phyloP scores from a whole-genome alignment of 2,797 vertebrate genomes.

The Schizothorax lantsangensis region DNA sequence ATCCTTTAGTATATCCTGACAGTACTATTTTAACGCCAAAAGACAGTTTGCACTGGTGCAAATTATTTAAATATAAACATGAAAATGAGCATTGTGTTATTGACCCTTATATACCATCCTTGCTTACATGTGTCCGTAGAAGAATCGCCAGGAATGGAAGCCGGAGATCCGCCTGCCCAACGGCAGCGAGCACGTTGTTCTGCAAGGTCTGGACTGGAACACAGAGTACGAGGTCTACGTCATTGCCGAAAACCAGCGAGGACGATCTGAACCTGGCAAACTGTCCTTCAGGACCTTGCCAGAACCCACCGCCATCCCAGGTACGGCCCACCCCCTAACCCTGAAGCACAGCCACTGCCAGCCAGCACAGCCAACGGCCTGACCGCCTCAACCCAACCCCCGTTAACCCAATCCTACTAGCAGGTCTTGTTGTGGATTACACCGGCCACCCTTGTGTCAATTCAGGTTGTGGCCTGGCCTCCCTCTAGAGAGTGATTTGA shows the following conservation, averaged over 20 bases:
- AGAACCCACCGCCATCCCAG: conserved; percentile 93
- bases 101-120: not conserved
- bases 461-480: conserved; percentile 51
- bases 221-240: conserved; percentile 94
- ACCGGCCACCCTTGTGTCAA: conserved; percentile 42
- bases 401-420: conserved; percentile 50
- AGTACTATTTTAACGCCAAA: not conserved
- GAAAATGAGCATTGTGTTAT: not conserved
- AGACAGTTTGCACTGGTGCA: no score
- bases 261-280: conserved; percentile 85
- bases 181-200: conserved; percentile 84
- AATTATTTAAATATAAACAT: not conserved
- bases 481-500: conserved; percentile 40
- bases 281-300: conserved; percentile 85
- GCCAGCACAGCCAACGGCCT: conserved; percentile 59
- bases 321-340: conserved; percentile 74
- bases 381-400: conserved; percentile 23
- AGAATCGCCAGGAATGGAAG: conserved; percentile 88
- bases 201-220: conserved; percentile 92
- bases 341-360: conserved; percentile 62
- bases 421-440: conserved; percentile 54
- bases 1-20: not conserved
- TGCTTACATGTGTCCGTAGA: conserved; percentile 72
- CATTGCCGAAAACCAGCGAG: conserved; percentile 92
- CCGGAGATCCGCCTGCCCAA: conserved; percentile 88